Conservation (phyloP, 2,113 vertebrate species). For the Stegastes partitus region DNA sequence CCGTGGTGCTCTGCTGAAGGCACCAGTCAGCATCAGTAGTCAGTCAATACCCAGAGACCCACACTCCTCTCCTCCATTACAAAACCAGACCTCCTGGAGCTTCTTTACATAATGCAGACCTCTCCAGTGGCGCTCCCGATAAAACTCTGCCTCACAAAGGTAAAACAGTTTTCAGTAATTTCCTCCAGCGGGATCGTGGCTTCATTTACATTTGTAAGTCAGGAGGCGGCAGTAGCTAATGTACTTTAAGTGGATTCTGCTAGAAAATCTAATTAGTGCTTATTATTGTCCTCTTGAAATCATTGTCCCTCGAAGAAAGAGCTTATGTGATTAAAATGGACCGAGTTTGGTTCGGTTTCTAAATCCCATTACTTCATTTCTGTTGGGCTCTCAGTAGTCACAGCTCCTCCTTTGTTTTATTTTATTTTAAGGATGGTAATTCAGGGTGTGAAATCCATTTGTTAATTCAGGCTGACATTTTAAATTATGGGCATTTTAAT, state of each 20-base stretch:
- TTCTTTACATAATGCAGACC: conserved; percentile 21
- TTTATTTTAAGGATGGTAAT: no score
- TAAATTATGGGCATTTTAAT: no score
- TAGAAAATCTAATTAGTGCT: conserved; percentile 34
- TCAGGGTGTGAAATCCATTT: no score
- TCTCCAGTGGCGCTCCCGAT: conserved; percentile 12
- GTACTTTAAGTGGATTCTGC: conserved; percentile 18
- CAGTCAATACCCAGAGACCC: conserved; percentile 4
- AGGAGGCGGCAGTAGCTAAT: conserved; percentile 28
- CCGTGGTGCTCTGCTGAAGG: conserved; percentile 19
- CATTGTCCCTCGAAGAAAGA: conserved; percentile 29
- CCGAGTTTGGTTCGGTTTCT: conserved; percentile 28
- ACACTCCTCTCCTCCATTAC: neutral
- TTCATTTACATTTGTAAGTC: conserved; percentile 30
- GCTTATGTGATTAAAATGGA: conserved; percentile 22
- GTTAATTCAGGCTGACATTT: no score
- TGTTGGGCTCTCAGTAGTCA: neutral
- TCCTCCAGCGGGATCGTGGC: conserved; percentile 16
- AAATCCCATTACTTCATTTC: conserved; percentile 22
- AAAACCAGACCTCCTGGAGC: conserved; percentile 12
- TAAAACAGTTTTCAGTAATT: conserved; percentile 4
- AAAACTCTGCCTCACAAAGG: neutral
- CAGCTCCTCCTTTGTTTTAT: neutral
- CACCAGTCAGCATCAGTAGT: conserved; percentile 19
- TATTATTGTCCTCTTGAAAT: conserved; percentile 44